Evolutionary conservation across 2,888 invertebrate genomes (phyloP).

Genomic region (Diarsia rubi): DNA sequence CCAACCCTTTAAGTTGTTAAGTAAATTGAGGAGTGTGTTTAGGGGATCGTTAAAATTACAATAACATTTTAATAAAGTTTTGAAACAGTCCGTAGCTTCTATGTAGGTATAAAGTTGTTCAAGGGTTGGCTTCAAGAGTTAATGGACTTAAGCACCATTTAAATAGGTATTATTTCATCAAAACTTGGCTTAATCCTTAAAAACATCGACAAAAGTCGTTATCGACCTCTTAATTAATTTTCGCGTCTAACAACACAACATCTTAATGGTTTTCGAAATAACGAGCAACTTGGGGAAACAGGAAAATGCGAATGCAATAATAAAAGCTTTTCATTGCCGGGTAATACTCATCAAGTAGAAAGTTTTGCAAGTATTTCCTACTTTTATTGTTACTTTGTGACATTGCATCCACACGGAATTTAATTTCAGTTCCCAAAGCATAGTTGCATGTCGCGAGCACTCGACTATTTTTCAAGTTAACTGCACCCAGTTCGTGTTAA

Average conservation of each 20-base stretch:
- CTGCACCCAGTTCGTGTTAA: conserved; percentile 34
- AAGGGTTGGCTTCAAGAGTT: background rate
- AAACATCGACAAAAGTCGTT: conserved; percentile 16
- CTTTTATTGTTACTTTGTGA: conserved; percentile 25
- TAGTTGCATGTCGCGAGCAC: conserved; percentile 47
- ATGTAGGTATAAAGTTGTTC: background rate
- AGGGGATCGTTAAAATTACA: background rate
- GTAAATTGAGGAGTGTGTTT: background rate
- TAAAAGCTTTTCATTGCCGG: conserved; percentile 27
- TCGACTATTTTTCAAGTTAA: conserved; percentile 49
- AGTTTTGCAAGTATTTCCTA: conserved; percentile 19
- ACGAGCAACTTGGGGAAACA: conserved; percentile 27
- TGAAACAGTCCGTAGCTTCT: background rate
- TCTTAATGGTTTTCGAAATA: conserved; percentile 50
- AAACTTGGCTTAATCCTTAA: conserved; percentile 2
- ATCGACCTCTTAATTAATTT: conserved; percentile 30
- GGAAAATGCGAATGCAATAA: conserved; percentile 32
- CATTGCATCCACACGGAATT: conserved; percentile 41
- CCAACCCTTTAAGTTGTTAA: background rate
- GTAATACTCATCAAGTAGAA: conserved; percentile 21
- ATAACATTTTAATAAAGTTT: background rate
- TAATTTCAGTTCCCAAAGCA: conserved; percentile 39
- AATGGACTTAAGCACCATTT: conserved; percentile 14
- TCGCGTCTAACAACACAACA: conserved; percentile 19
- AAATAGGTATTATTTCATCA: conserved; percentile 1